Conservation (phyloP, 2,797 vertebrate species). For the Clarias fuscus region DNA sequence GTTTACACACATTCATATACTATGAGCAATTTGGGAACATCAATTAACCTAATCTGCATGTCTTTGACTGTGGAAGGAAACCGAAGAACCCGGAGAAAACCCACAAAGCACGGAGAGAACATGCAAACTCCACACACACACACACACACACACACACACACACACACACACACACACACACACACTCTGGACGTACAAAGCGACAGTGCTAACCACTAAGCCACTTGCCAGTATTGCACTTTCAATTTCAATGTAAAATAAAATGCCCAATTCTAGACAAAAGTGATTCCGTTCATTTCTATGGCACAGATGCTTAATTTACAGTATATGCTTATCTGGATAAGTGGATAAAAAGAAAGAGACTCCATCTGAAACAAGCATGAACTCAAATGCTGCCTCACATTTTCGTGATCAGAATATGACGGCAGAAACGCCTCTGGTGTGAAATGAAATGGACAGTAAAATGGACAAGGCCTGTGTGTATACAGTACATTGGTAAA, state of each 20-base stretch:
- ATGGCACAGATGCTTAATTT: background rate
- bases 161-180: too few relatives aligned
- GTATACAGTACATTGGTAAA: background rate
- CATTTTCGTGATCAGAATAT: background rate
- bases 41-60: too few relatives aligned
- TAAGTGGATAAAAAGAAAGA: background rate
- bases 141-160: too few relatives aligned
- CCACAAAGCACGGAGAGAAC: too few relatives aligned
- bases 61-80: too few relatives aligned
- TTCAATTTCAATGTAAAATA: background rate
- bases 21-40: too few relatives aligned
- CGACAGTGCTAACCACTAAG: too few relatives aligned
- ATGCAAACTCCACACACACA: too few relatives aligned
- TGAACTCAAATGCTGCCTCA: background rate
- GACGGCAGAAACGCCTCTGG: background rate
- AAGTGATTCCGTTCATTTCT: background rate
- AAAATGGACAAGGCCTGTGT: background rate
- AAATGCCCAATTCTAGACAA: background rate
- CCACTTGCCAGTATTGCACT: too few relatives aligned
- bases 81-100: too few relatives aligned
- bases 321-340: background rate
- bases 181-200: too few relatives aligned
- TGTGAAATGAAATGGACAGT: background rate
- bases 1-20: too few relatives aligned
- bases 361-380: background rate